Evolutionary conservation across 2,888 invertebrate species (phyloP).

Genomic region (Morpho helenor): DNA sequence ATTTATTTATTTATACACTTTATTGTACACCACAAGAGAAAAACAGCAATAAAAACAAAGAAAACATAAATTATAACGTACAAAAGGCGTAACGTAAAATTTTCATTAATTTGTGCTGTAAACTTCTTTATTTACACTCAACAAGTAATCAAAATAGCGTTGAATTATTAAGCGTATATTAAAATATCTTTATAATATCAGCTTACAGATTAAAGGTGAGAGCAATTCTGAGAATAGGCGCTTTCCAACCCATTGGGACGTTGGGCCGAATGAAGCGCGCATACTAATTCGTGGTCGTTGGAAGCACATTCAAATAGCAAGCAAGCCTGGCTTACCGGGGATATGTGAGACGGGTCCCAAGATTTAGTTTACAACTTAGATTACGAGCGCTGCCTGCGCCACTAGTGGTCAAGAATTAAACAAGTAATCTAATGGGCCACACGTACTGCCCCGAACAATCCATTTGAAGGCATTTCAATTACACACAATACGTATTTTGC

Average conservation of each 20-base stretch:
- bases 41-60: too few species aligned
- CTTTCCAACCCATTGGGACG: conserved; percentile 57
- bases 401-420: conserved; percentile 74
- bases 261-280: conserved; percentile 66
- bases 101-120: too few species aligned
- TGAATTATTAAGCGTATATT: background rate
- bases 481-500: conserved; percentile 37
- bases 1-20: too few species aligned
- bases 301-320: conserved; percentile 69
- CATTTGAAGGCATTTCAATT: conserved; percentile 55
- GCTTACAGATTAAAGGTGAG: conserved; percentile 7
- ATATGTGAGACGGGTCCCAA: conserved; percentile 73
- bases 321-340: conserved; percentile 67
- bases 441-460: conserved; percentile 47
- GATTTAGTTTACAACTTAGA: conserved; percentile 78
- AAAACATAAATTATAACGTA: too few species aligned
- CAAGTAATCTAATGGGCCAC: conserved; percentile 63
- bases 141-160: too few species aligned
- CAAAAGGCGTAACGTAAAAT: too few species aligned
- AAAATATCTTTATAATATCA: conserved; percentile 10
- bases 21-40: too few species aligned
- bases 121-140: too few species aligned
- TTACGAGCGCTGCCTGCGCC: conserved; percentile 46
- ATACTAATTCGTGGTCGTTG: conserved; percentile 75
- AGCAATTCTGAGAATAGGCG: conserved; percentile 53